Conservation (phyloP, 2,888 invertebrate species). For the Diaphora mendica region DNA sequence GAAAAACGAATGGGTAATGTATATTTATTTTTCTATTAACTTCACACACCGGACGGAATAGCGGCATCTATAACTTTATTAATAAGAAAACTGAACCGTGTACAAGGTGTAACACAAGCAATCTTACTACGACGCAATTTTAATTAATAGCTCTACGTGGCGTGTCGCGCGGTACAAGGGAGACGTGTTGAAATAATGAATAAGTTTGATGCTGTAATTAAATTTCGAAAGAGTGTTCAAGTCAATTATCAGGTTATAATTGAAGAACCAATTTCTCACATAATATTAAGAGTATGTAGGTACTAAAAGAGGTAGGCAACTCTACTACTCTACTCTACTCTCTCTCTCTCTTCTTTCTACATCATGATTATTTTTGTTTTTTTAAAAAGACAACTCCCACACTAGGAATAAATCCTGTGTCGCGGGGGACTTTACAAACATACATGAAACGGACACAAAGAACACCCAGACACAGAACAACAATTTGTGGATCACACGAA, state of each 20-base stretch:
- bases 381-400: too few relatives aligned
- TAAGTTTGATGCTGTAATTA: constrained; percentile 6
- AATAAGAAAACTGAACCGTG: not conserved
- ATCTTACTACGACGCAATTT: not conserved
- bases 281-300: not conserved
- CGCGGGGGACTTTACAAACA: too few relatives aligned
- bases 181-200: constrained; percentile 8
- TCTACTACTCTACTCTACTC: too few relatives aligned
- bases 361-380: too few relatives aligned
- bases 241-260: not conserved
- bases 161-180: not conserved
- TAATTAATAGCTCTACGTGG: constrained; percentile 8
- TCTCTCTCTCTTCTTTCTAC: too few relatives aligned
- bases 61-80: not conserved
- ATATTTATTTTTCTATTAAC: not conserved
- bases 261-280: not conserved
- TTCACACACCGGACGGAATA: not conserved
- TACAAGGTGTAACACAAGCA: not conserved
- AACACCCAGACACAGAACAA: too few relatives aligned
- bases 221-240: not conserved
- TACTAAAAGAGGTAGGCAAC: too few relatives aligned
- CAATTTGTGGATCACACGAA: too few relatives aligned
- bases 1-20: not conserved
- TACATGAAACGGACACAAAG: too few relatives aligned
- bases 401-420: too few relatives aligned